Conservation (phyloP, 2,888 invertebrate species). For the Megastigmus dorsalis region DNA sequence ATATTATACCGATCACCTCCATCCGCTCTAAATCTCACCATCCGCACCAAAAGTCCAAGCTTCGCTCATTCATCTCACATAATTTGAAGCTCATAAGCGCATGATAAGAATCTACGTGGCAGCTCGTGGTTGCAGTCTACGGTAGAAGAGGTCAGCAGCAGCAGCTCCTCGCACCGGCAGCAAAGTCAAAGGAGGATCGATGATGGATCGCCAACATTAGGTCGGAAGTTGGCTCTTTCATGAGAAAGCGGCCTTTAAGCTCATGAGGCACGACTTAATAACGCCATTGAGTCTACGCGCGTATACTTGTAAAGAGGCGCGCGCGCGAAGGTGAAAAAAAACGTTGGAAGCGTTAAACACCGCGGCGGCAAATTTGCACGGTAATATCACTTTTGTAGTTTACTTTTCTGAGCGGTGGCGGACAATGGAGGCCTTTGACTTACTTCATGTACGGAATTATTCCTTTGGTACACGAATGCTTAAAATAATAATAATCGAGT, state of each 20-base stretch:
- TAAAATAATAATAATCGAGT: no score
- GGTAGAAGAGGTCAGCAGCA: slow-evolving; percentile 59
- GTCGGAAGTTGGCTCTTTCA: slow-evolving; percentile 68
- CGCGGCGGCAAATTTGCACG: slow-evolving; percentile 37
- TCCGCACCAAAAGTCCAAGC: not conserved
- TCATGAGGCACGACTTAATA: slow-evolving; percentile 66
- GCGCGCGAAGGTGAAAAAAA: no score
- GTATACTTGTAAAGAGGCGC: no score
- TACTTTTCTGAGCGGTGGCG: no score
- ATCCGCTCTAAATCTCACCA: no score
- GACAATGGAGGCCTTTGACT: not conserved
- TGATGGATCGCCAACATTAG: slow-evolving; percentile 70
- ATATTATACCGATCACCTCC: no score
- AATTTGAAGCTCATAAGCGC: slow-evolving; percentile 23
- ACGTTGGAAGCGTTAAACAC: slow-evolving; percentile 26
- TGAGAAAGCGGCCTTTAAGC: slow-evolving; percentile 59
- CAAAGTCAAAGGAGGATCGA: slow-evolving; percentile 66
- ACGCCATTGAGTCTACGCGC: slow-evolving; percentile 64
- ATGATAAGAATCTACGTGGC: slow-evolving; percentile 59
- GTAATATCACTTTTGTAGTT: slow-evolving; percentile 33
- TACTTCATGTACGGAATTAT: slow-evolving; percentile 13
- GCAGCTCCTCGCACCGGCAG: slow-evolving; percentile 58
- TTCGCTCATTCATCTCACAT: not conserved
- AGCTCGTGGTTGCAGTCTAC: no score
- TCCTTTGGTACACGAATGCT: no score